Conservation (phyloP, 1,140 invertebrate genomes). For the Drosophila aff. region DNA sequence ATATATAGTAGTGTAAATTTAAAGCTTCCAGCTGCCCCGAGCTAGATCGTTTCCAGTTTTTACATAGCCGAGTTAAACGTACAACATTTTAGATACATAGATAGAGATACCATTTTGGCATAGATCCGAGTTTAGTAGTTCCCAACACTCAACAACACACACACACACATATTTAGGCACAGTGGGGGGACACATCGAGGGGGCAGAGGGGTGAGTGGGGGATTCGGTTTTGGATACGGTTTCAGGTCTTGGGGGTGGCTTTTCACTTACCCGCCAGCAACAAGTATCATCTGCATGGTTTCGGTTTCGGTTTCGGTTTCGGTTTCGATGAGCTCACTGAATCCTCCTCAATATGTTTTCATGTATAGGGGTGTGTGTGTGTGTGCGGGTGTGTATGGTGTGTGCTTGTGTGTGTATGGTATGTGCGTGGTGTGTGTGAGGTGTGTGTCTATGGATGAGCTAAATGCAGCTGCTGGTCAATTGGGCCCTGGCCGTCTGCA, state of each 20-base stretch:
- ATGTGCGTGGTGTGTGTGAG: neutral
- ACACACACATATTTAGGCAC: constrained; percentile 32
- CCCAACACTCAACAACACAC: constrained; percentile 13
- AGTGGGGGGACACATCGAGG: constrained; percentile 25
- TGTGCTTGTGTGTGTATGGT: constrained; percentile 3
- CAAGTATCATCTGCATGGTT: constrained; percentile 85
- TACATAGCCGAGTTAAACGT: constrained; percentile 10
- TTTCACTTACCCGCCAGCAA: constrained; percentile 85
- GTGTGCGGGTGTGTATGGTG: neutral
- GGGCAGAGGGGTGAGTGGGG: neutral
- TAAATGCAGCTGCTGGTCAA: constrained; percentile 55
- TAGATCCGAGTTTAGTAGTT: constrained; percentile 9
- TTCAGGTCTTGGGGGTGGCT: constrained; percentile 22
- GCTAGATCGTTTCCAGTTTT: neutral
- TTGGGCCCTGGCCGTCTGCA: constrained; percentile 68
- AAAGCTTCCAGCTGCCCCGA: neutral
- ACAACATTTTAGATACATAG: neutral
- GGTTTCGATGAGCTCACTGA: constrained; percentile 44
- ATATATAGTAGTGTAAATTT: no score
- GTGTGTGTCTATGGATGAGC: constrained; percentile 31
- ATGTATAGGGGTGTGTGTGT: constrained; percentile 1
- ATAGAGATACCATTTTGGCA: neutral
- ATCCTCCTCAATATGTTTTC: constrained; percentile 24
- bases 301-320: constrained; percentile 31
- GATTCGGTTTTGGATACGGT: neutral